Evolutionary conservation across 2,888 invertebrate species (phyloP), one percentile per base, ranked within the genome.

Genomic region (Chalcosyrphus nemorum): DNA sequence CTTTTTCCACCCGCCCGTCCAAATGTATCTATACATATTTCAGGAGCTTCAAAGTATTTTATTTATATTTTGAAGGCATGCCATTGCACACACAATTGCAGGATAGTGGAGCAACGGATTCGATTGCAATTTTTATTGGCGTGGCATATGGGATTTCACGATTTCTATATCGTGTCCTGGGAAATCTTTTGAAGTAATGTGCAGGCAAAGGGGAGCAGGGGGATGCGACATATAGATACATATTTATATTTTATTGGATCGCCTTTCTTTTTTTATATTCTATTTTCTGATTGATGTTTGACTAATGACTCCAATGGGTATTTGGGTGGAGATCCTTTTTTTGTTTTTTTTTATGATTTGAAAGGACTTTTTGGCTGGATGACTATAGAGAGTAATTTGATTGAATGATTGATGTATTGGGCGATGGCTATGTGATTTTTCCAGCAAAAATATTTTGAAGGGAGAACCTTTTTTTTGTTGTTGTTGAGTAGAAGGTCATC

Each of bases 211-310:
- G 50, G 4, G 32, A 32, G 6, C n/a, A 1, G 13, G 27, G 19
- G 27, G 27, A n/a, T 1, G n/a, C 0, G 54, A 7, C 19, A 21
- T 13, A 21, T 9, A 66, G 5, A 13, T 35, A n/a, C n/a, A n/a
- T n/a, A 24, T 56, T 57, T 47, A 24, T 57, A 35, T 70, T 70
- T 70, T 24, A 57, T 45, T 57, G 11, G 21, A 27, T 66, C 17
- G 7, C 17, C 27, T 5, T 17, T 35, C 2, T 21, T 11, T 38
- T n/a, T 45, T 56, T 56, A 4, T 43, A 13, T 45, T 43, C 32
- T 29, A 19, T 45, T 57, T 59, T 50, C 50, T 59, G 71, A 71
- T 71, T 59, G 71, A 71, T 71, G 71, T 71, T 71, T 38, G 38
- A 50, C 50, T 59, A 71, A 71, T 59, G 59, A 50, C 59, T 59